Percentiles rank a stretch among this genome's conserved stretches.
Evolutionary conservation across 2,888 invertebrate species (phyloP).

Genomic region (Opisthograptis luteolata): DNA sequence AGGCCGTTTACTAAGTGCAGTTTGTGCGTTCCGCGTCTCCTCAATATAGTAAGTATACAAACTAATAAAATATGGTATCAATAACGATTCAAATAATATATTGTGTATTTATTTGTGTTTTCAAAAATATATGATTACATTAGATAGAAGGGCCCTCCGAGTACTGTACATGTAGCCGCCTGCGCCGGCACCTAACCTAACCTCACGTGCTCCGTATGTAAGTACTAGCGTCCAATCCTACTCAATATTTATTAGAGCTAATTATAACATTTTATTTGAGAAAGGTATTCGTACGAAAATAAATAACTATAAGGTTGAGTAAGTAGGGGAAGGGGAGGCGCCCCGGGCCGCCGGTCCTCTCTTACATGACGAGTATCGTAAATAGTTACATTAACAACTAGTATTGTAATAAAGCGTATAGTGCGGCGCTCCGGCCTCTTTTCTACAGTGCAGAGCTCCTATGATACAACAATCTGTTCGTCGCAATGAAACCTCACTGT

Average conservation of each 20-base stretch:
- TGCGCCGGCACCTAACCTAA: constrained; percentile 59
- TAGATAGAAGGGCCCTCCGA: no score
- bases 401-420: constrained; percentile 26
- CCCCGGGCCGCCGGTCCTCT: neutral
- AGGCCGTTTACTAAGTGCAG: constrained; percentile 12
- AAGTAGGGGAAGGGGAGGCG: constrained; percentile 11
- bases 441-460: constrained; percentile 68
- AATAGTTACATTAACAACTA: constrained; percentile 1
- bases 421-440: no score
- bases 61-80: constrained; percentile 25
- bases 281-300: constrained; percentile 66
- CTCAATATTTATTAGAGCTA: constrained; percentile 33
- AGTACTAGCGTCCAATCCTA: no score
- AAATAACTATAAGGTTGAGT: constrained; percentile 52
- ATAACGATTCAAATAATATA: constrained; percentile 30
- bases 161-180: no score
- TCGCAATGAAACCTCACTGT: constrained; percentile 28
- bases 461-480: constrained; percentile 45
- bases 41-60: neutral
- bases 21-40: constrained; percentile 24
- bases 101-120: constrained; percentile 11
- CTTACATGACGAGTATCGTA: neutral
- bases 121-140: constrained; percentile 21
- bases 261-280: constrained; percentile 31
- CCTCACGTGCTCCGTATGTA: constrained; percentile 60